These are phyloP conservation scores for Hesperia comma DNA, from an alignment of 2,888 invertebrate species.

Conservation along the genomic window DNA sequence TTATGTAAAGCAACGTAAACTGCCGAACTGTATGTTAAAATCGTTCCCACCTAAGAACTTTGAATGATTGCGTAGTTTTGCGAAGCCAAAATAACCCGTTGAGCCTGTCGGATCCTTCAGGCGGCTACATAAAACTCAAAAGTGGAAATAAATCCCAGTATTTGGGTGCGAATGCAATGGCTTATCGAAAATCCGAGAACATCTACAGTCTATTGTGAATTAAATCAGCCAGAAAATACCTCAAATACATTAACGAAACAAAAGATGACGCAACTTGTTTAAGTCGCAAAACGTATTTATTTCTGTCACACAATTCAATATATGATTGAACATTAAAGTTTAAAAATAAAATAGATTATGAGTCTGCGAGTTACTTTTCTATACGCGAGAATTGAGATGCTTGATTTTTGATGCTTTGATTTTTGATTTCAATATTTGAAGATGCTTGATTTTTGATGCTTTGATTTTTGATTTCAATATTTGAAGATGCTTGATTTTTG, in stretches of 20 bases:
- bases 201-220: constrained; percentile 48
- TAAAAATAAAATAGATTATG: too few species aligned
- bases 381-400: too few species aligned
- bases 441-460: too few species aligned
- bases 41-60: not conserved
- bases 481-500: too few species aligned
- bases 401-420: too few species aligned
- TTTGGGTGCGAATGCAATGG: constrained; percentile 49
- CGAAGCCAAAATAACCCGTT: constrained; percentile 15
- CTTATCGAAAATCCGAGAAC: constrained; percentile 50
- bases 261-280: not conserved
- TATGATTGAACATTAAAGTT: too few species aligned
- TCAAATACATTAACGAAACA: not conserved
- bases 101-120: constrained; percentile 45
- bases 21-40: not conserved
- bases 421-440: too few species aligned
- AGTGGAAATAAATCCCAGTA: constrained; percentile 61
- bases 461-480: too few species aligned
- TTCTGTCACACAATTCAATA: not conserved
- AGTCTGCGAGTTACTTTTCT: too few species aligned
- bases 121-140: constrained; percentile 57
- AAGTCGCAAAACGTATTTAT: not conserved
- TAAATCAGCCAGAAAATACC: constrained; percentile 24
- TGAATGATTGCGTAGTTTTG: constrained; percentile 5
- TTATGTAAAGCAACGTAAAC: too few species aligned